Evolutionary conservation across 2,113 vertebrate species (phyloP).

Genomic region (Podarcis cretensis): DNA sequence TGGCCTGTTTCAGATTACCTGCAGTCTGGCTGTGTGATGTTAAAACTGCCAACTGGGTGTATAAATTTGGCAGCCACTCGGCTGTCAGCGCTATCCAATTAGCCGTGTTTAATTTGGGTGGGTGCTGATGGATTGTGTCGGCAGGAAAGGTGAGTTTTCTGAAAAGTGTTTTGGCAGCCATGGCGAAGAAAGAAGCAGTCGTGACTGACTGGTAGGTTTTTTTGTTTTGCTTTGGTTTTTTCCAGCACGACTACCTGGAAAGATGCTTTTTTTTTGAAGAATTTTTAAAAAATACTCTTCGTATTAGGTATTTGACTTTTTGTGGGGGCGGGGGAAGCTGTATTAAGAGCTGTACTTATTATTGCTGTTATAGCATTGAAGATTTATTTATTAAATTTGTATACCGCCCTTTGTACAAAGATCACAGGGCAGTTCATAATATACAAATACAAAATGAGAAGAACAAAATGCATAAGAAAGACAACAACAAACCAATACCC

Average conservation of each 20-base stretch:
- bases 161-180: conserved; percentile 67
- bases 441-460: too few relatives aligned
- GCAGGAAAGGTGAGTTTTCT: conserved; percentile 76
- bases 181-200: background rate
- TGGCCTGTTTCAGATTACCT: conserved; percentile 35
- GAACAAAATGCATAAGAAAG: too few relatives aligned
- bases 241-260: conserved; percentile 37
- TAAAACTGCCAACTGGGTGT: conserved; percentile 50
- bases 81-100: conserved; percentile 84
- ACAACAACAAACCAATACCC: too few relatives aligned
- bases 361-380: background rate
- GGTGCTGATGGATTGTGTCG: conserved; percentile 75
- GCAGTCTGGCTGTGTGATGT: background rate
- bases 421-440: too few relatives aligned
- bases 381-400: too few relatives aligned
- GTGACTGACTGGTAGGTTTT: conserved; percentile 13
- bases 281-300: conserved; percentile 30
- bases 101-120: conserved; percentile 77
- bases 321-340: background rate
- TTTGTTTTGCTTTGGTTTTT: too few relatives aligned
- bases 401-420: too few relatives aligned
- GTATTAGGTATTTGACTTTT: background rate
- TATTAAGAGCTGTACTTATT: background rate
- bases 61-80: conserved; percentile 67
- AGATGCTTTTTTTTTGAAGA: conserved; percentile 28